phyloP scores from a whole-genome alignment of 2,888 invertebrate genomes.

The Polylopha cassiicola region DNA sequence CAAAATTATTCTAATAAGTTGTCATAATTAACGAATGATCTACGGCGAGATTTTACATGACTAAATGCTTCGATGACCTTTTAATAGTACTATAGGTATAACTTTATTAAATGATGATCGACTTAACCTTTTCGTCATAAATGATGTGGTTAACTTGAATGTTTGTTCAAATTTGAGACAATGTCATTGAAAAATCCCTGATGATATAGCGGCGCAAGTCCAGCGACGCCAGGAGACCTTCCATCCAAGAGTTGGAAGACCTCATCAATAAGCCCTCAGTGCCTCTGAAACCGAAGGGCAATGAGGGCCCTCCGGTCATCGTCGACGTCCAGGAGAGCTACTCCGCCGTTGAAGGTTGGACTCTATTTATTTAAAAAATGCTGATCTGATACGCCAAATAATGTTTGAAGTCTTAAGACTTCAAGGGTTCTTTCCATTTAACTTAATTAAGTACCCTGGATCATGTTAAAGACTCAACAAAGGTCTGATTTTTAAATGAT shows the following conservation, averaged over 20 bases:
- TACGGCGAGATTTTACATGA: too few species aligned
- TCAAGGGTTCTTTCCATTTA: too few species aligned
- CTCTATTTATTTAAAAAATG: neutral
- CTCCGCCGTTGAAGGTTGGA: constrained; percentile 96
- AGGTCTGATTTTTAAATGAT: too few species aligned
- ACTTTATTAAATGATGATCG: too few species aligned
- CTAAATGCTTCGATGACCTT: constrained; percentile 33
- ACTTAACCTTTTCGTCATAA: too few species aligned
- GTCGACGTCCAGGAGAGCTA: constrained; percentile 96
- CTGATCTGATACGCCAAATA: too few species aligned
- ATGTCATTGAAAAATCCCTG: neutral
- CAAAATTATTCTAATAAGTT: too few species aligned
- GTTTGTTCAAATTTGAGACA: neutral
- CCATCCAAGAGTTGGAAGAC: constrained; percentile 93
- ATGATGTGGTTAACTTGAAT: too few species aligned
- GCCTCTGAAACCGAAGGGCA: constrained; percentile 87
- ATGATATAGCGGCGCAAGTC: constrained; percentile 86
- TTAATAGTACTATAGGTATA: constrained; percentile 10
- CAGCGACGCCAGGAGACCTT: constrained; percentile 92
- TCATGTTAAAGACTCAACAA: too few species aligned
- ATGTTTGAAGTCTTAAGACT: too few species aligned
- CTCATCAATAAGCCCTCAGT: constrained; percentile 94
- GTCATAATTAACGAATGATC: too few species aligned
- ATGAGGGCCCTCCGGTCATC: constrained; percentile 91
- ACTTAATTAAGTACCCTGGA: too few species aligned